phyloP scores from a whole-genome alignment of 2,113 vertebrate genomes.

The Picathartes gymnocephalus region DNA sequence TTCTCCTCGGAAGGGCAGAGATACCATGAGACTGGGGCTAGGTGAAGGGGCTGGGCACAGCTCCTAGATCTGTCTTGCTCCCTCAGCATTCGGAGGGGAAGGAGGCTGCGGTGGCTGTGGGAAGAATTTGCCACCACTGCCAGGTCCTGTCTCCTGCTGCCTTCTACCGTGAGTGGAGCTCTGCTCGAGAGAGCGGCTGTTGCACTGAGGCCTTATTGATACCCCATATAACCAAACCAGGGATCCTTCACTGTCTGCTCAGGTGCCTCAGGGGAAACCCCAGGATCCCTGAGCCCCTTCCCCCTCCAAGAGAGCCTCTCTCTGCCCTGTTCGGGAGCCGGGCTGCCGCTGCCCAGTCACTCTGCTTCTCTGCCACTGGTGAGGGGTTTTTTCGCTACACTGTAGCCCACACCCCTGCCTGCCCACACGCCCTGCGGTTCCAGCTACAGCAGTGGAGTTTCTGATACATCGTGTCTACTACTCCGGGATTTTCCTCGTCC shows the following conservation, averaged over 20 bases:
- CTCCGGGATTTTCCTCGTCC: background rate
- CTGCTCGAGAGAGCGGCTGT: too few relatives aligned
- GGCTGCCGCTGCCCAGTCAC: background rate
- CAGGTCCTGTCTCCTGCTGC: background rate
- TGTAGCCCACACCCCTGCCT: background rate
- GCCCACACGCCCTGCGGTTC: rapidly evolving
- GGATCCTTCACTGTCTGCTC: background rate
- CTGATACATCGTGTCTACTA: background rate
- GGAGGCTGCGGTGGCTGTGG: rapidly evolving
- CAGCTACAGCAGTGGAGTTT: too few relatives aligned
- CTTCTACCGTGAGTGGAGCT: background rate
- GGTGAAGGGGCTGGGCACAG: background rate
- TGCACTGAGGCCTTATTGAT: too few relatives aligned
- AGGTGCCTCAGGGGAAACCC: too few relatives aligned
- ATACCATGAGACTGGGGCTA: too few relatives aligned
- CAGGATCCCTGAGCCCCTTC: rapidly evolving
- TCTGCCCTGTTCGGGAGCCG: background rate
- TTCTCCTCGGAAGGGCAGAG: background rate
- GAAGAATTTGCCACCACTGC: background rate
- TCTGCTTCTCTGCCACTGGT: background rate
- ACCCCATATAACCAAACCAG: too few relatives aligned
- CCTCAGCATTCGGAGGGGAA: rapidly evolving
- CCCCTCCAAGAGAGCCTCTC: background rate
- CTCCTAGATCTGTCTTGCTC: background rate
- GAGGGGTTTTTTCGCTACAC: background rate